A percentile compares a stretch with the other conserved stretches of the same genome.
Evolutionary conservation across 2,888 invertebrate species (phyloP).

Genomic region (Spilosoma lubricipeda): DNA sequence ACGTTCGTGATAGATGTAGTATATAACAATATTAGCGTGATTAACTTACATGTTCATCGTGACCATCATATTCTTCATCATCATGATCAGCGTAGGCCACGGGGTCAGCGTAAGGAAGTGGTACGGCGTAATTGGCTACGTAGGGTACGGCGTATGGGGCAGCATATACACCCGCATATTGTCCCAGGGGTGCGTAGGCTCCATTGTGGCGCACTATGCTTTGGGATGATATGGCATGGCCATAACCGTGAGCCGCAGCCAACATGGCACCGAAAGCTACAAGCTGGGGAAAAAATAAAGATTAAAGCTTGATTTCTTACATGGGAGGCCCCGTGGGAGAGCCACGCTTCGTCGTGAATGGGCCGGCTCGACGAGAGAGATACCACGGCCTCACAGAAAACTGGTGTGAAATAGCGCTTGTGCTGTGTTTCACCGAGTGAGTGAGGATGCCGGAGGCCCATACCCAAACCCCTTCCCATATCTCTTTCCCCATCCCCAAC

Average conservation of each 20-base stretch:
- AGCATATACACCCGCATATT: conserved; percentile 45
- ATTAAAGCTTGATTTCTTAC: neutral
- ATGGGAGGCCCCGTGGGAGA: too few relatives aligned
- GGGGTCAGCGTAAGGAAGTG: conserved; percentile 53
- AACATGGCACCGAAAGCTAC: conserved; percentile 76
- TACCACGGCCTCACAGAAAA: too few relatives aligned
- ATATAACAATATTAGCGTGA: neutral
- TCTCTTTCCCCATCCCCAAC: too few relatives aligned
- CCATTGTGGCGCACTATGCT: conserved; percentile 74
- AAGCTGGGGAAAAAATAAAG: conserved; percentile 64
- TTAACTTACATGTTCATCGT: conserved; percentile 67
- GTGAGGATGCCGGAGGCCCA: too few relatives aligned
- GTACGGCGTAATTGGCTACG: conserved; percentile 48
- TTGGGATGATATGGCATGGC: conserved; percentile 75
- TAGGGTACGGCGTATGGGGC: conserved; percentile 50
- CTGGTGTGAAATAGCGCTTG: too few relatives aligned
- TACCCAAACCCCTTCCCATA: too few relatives aligned
- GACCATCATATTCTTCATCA: conserved; percentile 50
- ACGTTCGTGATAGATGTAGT: too few relatives aligned
- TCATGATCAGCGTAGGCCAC: conserved; percentile 49
- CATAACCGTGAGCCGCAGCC: conserved; percentile 77
- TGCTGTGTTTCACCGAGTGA: too few relatives aligned
- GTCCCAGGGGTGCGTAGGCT: conserved; percentile 49
- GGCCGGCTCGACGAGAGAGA: too few relatives aligned
- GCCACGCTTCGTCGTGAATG: too few relatives aligned